Base-by-base conservation (phyloP, 2,113 vertebrate genomes). In the Oryctolagus cuniculus region DNA sequence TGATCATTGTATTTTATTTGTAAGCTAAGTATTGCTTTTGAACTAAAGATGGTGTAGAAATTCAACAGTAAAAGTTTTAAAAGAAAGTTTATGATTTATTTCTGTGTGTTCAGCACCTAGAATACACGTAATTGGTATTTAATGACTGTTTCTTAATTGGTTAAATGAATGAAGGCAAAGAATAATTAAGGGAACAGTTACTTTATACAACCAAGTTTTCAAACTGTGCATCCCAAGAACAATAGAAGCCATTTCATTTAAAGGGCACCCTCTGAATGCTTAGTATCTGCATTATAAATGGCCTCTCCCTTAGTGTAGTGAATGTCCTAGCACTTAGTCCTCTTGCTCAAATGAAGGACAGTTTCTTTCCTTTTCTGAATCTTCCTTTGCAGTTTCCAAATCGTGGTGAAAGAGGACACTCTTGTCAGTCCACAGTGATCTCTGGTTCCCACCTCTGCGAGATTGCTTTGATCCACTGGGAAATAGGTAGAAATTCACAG, bases 201-300 rank as follows among this genome's bases (percentile, higher is more conserved):
- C 24, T 87, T 83, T 72, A 27, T 4, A 89, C 11, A 88, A 82
- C 82, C 90, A 38, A 44, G 6, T 89, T 90, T 95, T 85, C 19
- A 87, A 93, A 34, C 8, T 49, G 13, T 84, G 7, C 12, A 90
- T 95, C 29, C 31, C n/a, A 67, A 55, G 8, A 63, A 75, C 38
- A 53, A 64, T 21, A 77, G 61, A 90, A 70, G 16, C 2, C 67
- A 0, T 2, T 8, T 1, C 51, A 72, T 36, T 72, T 61, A 61
- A 49, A 87, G 51, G 12, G 22, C 12, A 94, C 0, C 6, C 24
- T 90, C 63, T 81, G 51, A 81, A 2, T 36, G 44, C 29, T 44
- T 11, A 44, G 8, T 12, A 61, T 77, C 22, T 31, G 89, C 4
- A 51, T 25, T 69, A 51, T 67, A 64, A 80, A 16, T 36, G 10